phyloP scores from a whole-genome alignment of 2,797 vertebrate species.

The Megaceryle alcyon region DNA sequence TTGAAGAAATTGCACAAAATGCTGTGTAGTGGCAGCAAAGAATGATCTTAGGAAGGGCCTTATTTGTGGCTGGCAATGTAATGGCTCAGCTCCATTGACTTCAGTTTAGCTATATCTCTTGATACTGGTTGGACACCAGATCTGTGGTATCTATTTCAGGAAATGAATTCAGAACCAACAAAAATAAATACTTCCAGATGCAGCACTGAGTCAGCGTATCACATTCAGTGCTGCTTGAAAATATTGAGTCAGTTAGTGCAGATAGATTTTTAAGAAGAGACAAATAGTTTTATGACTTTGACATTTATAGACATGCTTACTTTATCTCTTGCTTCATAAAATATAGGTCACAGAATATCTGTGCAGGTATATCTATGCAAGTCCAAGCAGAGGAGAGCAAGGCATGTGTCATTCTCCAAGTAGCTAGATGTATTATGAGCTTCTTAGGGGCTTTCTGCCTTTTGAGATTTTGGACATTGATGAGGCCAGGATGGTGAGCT shows the following conservation, averaged over 20 bases:
- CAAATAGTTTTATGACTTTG: conserved; percentile 57
- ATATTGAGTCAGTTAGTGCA: conserved; percentile 73
- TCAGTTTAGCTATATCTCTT: conserved; percentile 48
- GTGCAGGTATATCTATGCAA: conserved; percentile 16
- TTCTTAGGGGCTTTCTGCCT: not conserved
- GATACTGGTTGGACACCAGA: conserved; percentile 40
- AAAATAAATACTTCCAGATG: conserved; percentile 73
- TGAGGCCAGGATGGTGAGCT: not conserved
- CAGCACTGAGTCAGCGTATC: conserved; percentile 74
- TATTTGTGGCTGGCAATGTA: not conserved
- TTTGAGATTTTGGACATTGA: not conserved
- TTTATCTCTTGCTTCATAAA: not conserved
- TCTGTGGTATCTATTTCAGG: conserved; percentile 69
- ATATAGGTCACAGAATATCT: conserved; percentile 21
- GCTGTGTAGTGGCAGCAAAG: not conserved
- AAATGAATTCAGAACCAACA: conserved; percentile 62
- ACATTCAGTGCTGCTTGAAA: conserved; percentile 27
- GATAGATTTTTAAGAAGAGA: conserved; percentile 69
- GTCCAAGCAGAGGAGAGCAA: not conserved
- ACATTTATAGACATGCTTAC: conserved; percentile 67
- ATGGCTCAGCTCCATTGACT: not conserved
- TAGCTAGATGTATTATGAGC: not conserved
- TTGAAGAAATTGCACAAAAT: not conserved
- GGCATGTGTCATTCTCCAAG: not conserved
- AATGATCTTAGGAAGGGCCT: not conserved